Base-by-base conservation (phyloP, 2,113 vertebrate genomes). In the Empidonax alnorum region DNA sequence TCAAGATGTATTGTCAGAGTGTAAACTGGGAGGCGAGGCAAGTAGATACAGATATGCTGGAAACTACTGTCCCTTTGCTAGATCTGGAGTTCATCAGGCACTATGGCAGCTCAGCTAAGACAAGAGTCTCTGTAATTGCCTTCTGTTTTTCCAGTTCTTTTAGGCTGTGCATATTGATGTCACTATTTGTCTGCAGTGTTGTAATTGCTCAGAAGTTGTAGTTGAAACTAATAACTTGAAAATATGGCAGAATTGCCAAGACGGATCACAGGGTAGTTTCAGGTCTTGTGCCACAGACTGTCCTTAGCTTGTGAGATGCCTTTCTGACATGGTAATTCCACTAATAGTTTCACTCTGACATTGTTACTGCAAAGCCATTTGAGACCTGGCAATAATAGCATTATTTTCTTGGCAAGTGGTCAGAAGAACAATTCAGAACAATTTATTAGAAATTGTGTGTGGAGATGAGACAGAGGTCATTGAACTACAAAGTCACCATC, bases 281-380 rank as follows among this genome's bases (percentile, higher is more conserved):
- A 76, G 49, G 37, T 73, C 71, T 68, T 78, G 44, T 82, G 56
- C 24, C 58, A 90, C 14, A 79, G 33, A 33, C 17, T 58, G 50
- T 87, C 47, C 61, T 92, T 81, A 84, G 14, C 9, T 92, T 69
- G 19, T 80, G 78, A 85, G 49, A 33, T 83, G 53, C n/a, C 75
- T 93, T 92, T 93, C 59, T 89, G 84, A 78, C 73, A 87, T 21
- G 73, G 63, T 88, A 94, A 95, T 97, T 94, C 63, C 35, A 62
- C 37, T 93, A 76, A 79, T 14, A 83, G 71, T 66, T 90, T 61
- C 75, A 35, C n/a, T 68, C 23, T 72, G 88, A 87, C 52, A 87
- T 77, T 82, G 65, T 61, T 93, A 77, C 73, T 89, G 63, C 55
- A 28, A 33, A 52, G 27, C 61, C 35, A 63, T 95, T 94, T 97